These are phyloP conservation scores for Tenthredo livida DNA, from an alignment of 2,888 invertebrate genomes.

Conservation along the genomic window DNA sequence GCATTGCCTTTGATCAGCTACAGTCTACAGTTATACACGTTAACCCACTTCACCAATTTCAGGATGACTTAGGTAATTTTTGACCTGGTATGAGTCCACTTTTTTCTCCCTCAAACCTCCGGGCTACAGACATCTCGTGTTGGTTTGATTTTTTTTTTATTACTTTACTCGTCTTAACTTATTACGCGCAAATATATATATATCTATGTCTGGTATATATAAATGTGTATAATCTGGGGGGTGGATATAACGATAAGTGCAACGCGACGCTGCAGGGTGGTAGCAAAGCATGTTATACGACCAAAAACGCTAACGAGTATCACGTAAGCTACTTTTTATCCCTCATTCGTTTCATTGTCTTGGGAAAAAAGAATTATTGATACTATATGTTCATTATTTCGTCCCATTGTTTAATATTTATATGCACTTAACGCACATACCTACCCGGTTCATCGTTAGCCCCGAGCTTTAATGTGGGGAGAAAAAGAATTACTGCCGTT, in stretches of 20 bases:
- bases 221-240: constrained; percentile 8
- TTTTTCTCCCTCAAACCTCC: background rate
- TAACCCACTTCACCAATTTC: background rate
- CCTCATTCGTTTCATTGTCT: constrained; percentile 17
- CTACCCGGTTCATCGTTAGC: constrained; percentile 9
- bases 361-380: constrained; percentile 21
- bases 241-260: constrained; percentile 32
- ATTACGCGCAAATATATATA: background rate
- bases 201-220: background rate
- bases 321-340: constrained; percentile 2
- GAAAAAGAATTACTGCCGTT: background rate
- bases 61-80: background rate
- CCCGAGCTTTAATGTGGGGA: background rate
- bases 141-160: constrained; percentile 14
- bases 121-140: background rate
- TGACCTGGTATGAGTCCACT: background rate
- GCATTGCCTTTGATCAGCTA: constrained; percentile 30
- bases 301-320: constrained; percentile 42
- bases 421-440: background rate
- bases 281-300: constrained; percentile 35
- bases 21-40: background rate
- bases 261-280: background rate
- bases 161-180: constrained; percentile 33
- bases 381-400: constrained; percentile 21
- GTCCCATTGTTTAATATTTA: constrained; percentile 8